Evolutionary conservation across 1,140 invertebrate species (phyloP), one percentile per base, ranked within the genome.

Genomic region (Monomorium pharaonis): DNA sequence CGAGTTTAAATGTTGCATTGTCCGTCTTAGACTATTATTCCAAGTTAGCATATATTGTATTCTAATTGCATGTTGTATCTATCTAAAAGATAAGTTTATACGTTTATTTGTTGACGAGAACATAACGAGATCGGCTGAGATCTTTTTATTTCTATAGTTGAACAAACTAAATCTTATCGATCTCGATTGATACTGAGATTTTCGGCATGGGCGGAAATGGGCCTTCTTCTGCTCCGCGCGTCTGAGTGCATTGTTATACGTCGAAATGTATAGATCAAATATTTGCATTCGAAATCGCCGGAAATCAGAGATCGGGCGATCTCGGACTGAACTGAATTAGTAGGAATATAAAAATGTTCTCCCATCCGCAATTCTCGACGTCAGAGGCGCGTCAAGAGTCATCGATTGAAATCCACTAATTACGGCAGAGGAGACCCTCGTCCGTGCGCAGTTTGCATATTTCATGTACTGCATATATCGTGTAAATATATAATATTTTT

Each of bases 401-500:
- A 10, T 51, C 42, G 18, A 49, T 37, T 49, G n/a, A 63, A 63
- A 72, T 60, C 37, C 54, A 67, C 37, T 21, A 24, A 56, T 7
- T 37, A 9, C 21, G 44, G 18, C 18, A 47, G 10, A 49, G 16
- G 12, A 75, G 63, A 70, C n/a, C 54, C 37, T 58, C 44, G 27
- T 80, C n/a, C 44, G 44, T 33, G 27, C 51, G 62, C 67, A 78
- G 63, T 62, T 62, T 86, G 18, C 42, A 86, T 37, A 37, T 84
- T 75, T 86, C 86, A 24, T 84, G 33, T 54, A 70, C 49, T 86
- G 69, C 84, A 84, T 60, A 84, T 84, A 84, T 54, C 16, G 27
- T 86, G 81, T 84, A 86, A 84, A 86, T 84, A 76, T 75, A 86
- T n/a, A 80, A 80, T 75, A 54, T 77, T 69, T 81, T 75, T 49